Percentiles rank a stretch among this genome's conserved stretches.
Conservation (phyloP, 2,797 vertebrate genomes). For the Pseudochirops corinnae region DNA sequence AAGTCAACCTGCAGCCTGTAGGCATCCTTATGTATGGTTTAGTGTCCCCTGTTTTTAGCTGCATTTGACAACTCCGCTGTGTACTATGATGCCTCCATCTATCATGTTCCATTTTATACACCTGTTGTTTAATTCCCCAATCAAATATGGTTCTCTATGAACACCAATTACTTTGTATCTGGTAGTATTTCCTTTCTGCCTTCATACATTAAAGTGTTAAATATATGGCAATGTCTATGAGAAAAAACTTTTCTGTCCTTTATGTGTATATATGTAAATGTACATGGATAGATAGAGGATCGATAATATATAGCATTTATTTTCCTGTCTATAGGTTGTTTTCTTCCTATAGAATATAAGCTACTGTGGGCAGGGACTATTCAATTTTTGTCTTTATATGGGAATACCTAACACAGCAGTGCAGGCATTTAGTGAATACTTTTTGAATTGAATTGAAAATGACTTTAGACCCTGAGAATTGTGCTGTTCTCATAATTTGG, state of each 20-base stretch:
- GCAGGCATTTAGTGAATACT: not conserved
- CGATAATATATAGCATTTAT: not conserved
- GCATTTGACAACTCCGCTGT: not conserved
- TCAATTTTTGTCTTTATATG: not conserved
- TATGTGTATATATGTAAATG: not conserved
- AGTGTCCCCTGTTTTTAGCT: not conserved
- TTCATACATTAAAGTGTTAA: not conserved
- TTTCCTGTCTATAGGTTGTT: not conserved
- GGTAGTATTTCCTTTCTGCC: not conserved
- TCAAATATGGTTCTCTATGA: not conserved
- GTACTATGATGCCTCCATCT: not conserved
- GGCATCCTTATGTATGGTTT: not conserved
- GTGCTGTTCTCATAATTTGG: not conserved
- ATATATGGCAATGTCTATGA: not conserved
- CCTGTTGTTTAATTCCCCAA: not conserved
- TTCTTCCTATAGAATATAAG: not conserved
- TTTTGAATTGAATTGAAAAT: not conserved
- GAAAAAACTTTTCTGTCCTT: not conserved
- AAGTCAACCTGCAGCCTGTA: not conserved
- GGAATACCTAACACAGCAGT: not conserved
- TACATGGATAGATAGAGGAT: not conserved
- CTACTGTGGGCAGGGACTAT: not conserved
- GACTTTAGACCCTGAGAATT: not conserved
- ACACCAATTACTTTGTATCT: not conserved
- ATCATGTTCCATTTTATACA: not conserved